phyloP scores from a whole-genome alignment of 2,888 invertebrate genomes.

The Drosophila diplacantha region DNA sequence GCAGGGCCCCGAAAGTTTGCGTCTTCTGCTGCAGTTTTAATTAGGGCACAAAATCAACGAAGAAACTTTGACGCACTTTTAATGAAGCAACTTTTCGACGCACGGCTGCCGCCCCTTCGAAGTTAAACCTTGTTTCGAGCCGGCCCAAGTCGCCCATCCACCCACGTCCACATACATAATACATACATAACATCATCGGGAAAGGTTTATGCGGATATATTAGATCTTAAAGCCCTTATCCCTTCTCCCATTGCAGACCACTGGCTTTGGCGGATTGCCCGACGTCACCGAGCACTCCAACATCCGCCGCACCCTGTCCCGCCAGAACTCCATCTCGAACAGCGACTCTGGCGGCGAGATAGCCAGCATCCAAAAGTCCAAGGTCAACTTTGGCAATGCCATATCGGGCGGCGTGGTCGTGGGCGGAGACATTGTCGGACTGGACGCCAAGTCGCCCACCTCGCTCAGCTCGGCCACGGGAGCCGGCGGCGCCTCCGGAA shows the following conservation, averaged over 20 bases:
- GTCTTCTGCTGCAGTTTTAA: constrained; percentile 58
- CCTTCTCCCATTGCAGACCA: constrained; percentile 69
- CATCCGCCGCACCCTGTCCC: constrained; percentile 76
- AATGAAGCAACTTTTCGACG: constrained; percentile 62
- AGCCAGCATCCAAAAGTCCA: constrained; percentile 77
- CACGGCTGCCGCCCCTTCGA: constrained; percentile 4
- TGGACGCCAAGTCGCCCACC: constrained; percentile 68
- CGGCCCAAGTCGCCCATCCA: not conserved
- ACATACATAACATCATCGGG: not conserved
- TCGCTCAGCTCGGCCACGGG: constrained; percentile 56
- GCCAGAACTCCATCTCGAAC: constrained; percentile 77
- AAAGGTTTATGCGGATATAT: no score
- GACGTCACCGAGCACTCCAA: constrained; percentile 78
- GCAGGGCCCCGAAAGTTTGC: constrained; percentile 51
- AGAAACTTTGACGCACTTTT: constrained; percentile 65
- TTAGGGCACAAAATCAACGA: constrained; percentile 67
- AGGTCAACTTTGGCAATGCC: constrained; percentile 71
- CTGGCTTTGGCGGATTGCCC: constrained; percentile 77
- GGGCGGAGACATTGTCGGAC: constrained; percentile 64
- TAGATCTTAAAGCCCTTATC: not conserved
- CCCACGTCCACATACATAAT: no score
- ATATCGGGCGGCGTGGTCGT: constrained; percentile 64
- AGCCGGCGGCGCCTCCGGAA: constrained; percentile 37
- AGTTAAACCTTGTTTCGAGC: constrained; percentile 20
- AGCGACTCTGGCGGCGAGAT: constrained; percentile 77